Evolutionary conservation across 30 jellyfish, hydroid and myxozoan genomes (phyloP), one percentile per base, ranked within the genome.

Genomic region (Mastigias papua): DNA sequence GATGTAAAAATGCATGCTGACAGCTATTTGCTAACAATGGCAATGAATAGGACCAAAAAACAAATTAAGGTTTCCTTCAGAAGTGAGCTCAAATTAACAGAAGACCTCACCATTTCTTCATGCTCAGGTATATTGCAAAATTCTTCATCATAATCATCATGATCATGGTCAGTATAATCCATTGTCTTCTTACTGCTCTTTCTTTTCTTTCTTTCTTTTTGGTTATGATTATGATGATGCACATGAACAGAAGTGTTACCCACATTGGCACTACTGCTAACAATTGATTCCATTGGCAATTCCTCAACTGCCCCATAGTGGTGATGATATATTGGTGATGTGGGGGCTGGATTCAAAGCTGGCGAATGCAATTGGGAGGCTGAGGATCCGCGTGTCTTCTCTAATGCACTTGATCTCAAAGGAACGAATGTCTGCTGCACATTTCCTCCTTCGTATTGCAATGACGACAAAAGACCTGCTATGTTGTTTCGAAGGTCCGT

Each of bases 51-150:
- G n/a, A n/a, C n/a, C n/a, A n/a, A n/a, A n/a, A n/a, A n/a, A n/a
- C n/a, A n/a, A n/a, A n/a, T n/a, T n/a, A n/a, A n/a, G n/a, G n/a
- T n/a, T n/a, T n/a, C n/a, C n/a, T n/a, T n/a, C n/a, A n/a, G n/a
- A n/a, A n/a, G n/a, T n/a, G n/a, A n/a, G n/a, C n/a, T n/a, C n/a
- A n/a, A n/a, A n/a, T n/a, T n/a, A n/a, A n/a, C n/a, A n/a, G n/a
- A n/a, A n/a, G n/a, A 27, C 30, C 89, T 78, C 35, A 78, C 89
- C 89, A 78, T 34, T n/a, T 57, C 67, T 9, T 78, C 89, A 20
- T 78, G 89, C 15, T 78, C 89, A 1, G 62, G 78, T 34, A 78
- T 62, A 62, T 78, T 78, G 33, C 89, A 78, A 78, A 22, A 78
- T 49, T 76, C 61, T 19, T 73, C 84, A 66, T 66, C 46, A 27